Base-by-base conservation (phyloP, 1,140 invertebrate species). In the Telenomus remus region DNA sequence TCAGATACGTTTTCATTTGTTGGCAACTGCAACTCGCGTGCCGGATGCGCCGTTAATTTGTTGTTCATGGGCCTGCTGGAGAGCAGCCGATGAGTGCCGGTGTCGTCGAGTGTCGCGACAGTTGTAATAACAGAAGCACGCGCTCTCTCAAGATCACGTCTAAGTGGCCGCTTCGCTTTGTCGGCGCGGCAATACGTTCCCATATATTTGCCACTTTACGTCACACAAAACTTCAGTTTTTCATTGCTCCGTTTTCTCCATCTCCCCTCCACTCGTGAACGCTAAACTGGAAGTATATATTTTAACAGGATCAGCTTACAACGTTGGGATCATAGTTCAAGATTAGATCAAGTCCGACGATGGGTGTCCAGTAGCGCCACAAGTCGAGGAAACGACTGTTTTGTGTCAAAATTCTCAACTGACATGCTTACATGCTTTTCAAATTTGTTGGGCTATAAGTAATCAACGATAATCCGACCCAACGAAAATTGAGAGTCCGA, bases 81-180 rank as follows among this genome's bases (percentile, higher is more conserved):
- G 54, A 39, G 54, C 70, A 74, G n/a, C n/a, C n/a, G 70, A 66
- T 43, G 46, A 63, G 19, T 42, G 9, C 47, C 19, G 54, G 42
- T 27, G 60, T 60, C 56, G 47, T 49, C 46, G 19, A 19, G 43
- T 34, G 68, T 73, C 61, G 48, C 57, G 76, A 73, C 82, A 85
- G 84, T 83, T 85, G 81, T 73, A 77, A 80, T 77, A 84, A 83
- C 81, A 84, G 27, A 69, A 80, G 81, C 80, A 84, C 82, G 82
- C 81, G 82, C 19, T 16, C 50, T 19, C 64, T 66, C 33, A 51
- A 48, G 50, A 56, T 63, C 34, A 33, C 53, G 42, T 15, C n/a
- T 54, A 79, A 76, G 70, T 72, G 60, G 46, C 55, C 46, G 49
- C 19, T 27, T 11, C 16, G 48, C 68, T 79, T 79, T 71, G 72